These are phyloP conservation scores for Caenorhabditis briggsae DNA, from an alignment of 1,140 invertebrate species.

Conservation along the genomic window DNA sequence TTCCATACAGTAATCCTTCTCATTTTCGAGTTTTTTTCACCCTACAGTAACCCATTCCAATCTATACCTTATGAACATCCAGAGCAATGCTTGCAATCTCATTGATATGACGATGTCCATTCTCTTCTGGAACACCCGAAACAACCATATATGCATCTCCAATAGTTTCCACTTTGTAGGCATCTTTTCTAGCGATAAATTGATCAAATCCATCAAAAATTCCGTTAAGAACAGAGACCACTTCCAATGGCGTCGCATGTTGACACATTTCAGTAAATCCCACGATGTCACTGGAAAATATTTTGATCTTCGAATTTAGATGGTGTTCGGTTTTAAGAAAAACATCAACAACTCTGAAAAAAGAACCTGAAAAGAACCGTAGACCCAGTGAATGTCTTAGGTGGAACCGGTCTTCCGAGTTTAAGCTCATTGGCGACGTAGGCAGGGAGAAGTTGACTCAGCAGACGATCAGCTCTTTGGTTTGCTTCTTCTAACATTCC, in stretches of 20 bases:
- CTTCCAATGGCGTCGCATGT: conserved; percentile 74
- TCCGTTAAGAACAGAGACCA: conserved; percentile 77
- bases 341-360: background rate
- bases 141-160: conserved; percentile 95
- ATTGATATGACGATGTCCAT: conserved; percentile 81
- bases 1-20: too few relatives aligned
- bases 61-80: conserved; percentile 63
- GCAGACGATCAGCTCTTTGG: conserved; percentile 63
- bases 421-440: conserved; percentile 68
- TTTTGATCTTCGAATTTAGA: too few relatives aligned
- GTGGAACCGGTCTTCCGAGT: conserved; percentile 65
- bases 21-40: too few relatives aligned
- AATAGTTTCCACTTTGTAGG: conserved; percentile 87
- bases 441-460: conserved; percentile 67
- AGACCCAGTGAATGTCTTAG: conserved; percentile 66
- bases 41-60: background rate
- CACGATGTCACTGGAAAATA: conserved; percentile 88
- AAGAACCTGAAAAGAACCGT: conserved; percentile 66
- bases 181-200: conserved; percentile 73
- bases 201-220: conserved; percentile 78
- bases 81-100: conserved; percentile 81
- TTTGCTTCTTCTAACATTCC: conserved; percentile 77
- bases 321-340: background rate
- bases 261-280: conserved; percentile 83
- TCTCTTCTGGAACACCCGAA: conserved; percentile 81